These are phyloP conservation scores for Jacana jacana DNA, from an alignment of 2,113 vertebrate genomes.

Conservation along the genomic window DNA sequence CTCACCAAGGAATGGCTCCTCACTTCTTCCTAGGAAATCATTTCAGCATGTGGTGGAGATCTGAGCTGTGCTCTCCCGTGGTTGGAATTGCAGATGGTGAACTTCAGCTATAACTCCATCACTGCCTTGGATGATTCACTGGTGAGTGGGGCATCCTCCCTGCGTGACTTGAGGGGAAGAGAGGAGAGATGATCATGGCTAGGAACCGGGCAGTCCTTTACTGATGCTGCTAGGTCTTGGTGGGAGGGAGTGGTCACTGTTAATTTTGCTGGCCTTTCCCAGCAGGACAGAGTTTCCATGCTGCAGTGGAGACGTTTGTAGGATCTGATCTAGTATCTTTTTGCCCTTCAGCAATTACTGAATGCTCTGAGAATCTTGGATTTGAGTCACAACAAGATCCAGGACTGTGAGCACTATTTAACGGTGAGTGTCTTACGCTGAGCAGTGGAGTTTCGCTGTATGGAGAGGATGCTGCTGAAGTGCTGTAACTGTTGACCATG, in stretches of 20 bases:
- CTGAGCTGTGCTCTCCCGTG: constrained; percentile 93
- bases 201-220: neutral
- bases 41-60: constrained; percentile 93
- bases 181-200: neutral
- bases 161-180: neutral
- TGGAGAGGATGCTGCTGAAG: neutral
- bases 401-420: constrained; percentile 86
- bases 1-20: neutral
- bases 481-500: neutral
- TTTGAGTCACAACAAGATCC: constrained; percentile 93
- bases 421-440: constrained; percentile 57
- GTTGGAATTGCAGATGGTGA: constrained; percentile 90
- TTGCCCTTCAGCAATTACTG: constrained; percentile 80
- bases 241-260: neutral
- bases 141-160: constrained; percentile 76
- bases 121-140: constrained; percentile 87
- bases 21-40: constrained; percentile 82
- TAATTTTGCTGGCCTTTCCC: neutral
- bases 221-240: neutral
- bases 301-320: neutral
- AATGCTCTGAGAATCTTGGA: constrained; percentile 87
- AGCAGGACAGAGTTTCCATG: neutral
- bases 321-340: neutral
- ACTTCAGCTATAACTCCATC: constrained; percentile 93
- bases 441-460: neutral